These are phyloP conservation scores for Carcharodon carcharias DNA, from an alignment of 2,797 vertebrate species.

Conservation along the genomic window DNA sequence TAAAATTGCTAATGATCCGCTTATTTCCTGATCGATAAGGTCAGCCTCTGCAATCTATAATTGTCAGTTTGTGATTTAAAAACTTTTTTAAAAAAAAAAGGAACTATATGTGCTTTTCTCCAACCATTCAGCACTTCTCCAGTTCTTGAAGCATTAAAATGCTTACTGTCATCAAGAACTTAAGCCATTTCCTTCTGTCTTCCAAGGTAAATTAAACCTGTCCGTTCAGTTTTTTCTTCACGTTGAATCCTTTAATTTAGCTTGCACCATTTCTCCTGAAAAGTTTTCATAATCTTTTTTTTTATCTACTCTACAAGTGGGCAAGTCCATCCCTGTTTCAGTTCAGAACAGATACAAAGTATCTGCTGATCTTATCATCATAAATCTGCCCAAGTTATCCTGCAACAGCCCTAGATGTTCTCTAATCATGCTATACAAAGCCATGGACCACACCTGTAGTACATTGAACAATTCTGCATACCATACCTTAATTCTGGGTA, in stretches of 20 bases:
- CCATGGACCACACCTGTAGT: too few species aligned
- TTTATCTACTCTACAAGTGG: not conserved
- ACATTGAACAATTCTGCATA: too few species aligned
- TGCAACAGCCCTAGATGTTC: too few species aligned
- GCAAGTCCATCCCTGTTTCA: not conserved
- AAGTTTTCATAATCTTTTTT: not conserved
- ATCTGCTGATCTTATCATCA: too few species aligned
- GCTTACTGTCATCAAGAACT: not conserved
- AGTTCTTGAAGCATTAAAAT: not conserved
- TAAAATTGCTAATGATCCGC: not conserved
- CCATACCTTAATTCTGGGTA: too few species aligned
- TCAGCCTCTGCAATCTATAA: not conserved
- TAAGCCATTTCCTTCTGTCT: not conserved
- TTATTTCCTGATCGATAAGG: not conserved
- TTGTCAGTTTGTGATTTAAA: not conserved
- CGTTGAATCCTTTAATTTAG: not conserved
- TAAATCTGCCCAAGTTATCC: too few species aligned
- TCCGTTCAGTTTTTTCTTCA: not conserved
- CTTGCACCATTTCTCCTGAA: not conserved
- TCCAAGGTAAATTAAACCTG: not conserved
- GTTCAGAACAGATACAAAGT: not conserved
- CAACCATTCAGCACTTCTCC: not conserved
- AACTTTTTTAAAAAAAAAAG: not conserved
- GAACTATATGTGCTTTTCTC: not conserved
- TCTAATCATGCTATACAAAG: too few species aligned